Base-by-base conservation (phyloP, 2,888 invertebrate species). In the Rutpela maculata region DNA sequence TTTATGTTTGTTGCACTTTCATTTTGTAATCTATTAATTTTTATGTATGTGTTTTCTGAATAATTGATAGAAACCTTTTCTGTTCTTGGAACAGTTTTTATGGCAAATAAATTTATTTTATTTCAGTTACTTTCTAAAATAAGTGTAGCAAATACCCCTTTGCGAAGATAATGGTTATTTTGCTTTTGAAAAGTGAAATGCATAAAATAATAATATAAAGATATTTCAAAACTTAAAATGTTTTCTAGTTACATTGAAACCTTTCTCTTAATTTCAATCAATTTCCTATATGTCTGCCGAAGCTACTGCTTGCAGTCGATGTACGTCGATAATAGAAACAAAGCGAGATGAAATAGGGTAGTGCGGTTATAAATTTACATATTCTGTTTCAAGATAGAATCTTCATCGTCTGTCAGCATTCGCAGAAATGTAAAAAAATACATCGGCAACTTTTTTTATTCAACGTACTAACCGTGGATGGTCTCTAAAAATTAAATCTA, bases 401-500 rank as follows among this genome's bases (percentile, higher is more conserved):
- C 72, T 63, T 43, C 70, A 22, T 70, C 62, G 71, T 50, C 72
- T 31, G 55, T 63, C 63, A 63, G 50, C 63, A 63, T 63, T 63
- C 60, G 38, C 72, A 63, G 50, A 72, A 55, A 26, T 11, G 19
- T 19, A 26, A 62, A 62, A 50, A 63, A 59, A 22, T 72, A 72
- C 15, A 35, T 35, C 19, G 57, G 50, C 18, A n/a, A 31, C 63
- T 55, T 67, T 67, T 67, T 67, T 67, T 65, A 65, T 11, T 65
- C 9, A 9, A 6, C n/a, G 26, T 26, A 22, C 18, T 59, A 31
- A 15, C 18, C 56, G 11, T 15, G 18, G 60, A 7, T 43, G 2
- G 60, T 71, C 72, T 55, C 72, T n/a, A 18, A 43, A 63, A 62
- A 62, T 72, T 72, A 72, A 72, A 72, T 63, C 72, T 63, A 43